phyloP scores from a whole-genome alignment of 2,113 vertebrate species.

The Brienomyrus longianalis region DNA sequence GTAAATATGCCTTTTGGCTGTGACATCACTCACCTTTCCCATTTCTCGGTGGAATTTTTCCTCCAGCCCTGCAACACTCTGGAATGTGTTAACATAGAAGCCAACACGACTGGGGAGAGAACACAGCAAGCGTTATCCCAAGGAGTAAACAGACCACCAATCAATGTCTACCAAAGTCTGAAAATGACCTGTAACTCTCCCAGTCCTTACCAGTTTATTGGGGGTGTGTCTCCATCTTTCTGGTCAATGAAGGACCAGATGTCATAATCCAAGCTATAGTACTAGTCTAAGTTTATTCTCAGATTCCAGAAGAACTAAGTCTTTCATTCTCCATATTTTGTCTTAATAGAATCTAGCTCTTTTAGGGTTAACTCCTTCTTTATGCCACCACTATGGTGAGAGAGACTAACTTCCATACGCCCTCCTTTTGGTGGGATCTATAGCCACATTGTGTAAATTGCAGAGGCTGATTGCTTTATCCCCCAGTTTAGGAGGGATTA shows the following conservation, averaged over 20 bases:
- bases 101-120: constrained; percentile 76
- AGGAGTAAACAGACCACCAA: not conserved
- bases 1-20: not conserved
- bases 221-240: not conserved
- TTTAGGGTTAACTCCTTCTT: not conserved
- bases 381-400: not conserved
- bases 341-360: not conserved
- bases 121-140: not conserved
- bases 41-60: constrained; percentile 99
- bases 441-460: not conserved
- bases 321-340: not conserved
- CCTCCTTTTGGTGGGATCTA: not conserved
- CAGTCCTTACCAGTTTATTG: not conserved
- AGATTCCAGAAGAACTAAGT: not conserved
- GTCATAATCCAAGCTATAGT: not conserved
- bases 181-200: not conserved
- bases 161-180: not conserved
- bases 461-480: not conserved
- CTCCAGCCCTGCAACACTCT: constrained; percentile 91
- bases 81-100: constrained; percentile 98
- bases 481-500: not conserved
- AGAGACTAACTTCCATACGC: not conserved
- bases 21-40: constrained; percentile 72
- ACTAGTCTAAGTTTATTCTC: not conserved
- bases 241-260: not conserved